These are phyloP conservation scores for Cinclus cinclus DNA, from an alignment of 2,113 vertebrate species.

Conservation along the genomic window DNA sequence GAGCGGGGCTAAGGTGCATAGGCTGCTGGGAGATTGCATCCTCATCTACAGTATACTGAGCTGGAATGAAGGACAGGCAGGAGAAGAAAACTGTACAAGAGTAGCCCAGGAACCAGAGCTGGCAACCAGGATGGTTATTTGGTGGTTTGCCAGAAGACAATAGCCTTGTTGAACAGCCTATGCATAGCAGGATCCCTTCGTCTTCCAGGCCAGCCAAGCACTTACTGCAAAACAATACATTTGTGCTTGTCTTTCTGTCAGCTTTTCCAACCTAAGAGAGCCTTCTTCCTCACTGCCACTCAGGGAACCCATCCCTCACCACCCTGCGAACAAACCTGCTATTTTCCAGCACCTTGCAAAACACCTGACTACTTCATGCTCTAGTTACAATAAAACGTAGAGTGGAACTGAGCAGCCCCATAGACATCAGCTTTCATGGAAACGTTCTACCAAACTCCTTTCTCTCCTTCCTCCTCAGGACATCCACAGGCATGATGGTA, in stretches of 20 bases:
- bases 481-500: neutral
- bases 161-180: neutral
- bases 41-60: conserved; percentile 10
- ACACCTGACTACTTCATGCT: neutral
- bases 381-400: neutral
- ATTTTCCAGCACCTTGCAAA: conserved; percentile 17
- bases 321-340: neutral
- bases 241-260: conserved; percentile 15
- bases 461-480: neutral
- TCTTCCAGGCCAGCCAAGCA: conserved; percentile 5
- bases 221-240: neutral
- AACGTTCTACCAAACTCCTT: neutral
- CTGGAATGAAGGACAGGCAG: neutral
- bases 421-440: neutral
- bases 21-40: neutral
- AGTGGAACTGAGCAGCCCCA: neutral
- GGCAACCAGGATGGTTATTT: neutral
- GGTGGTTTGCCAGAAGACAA: conserved; percentile 28
- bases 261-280: conserved; percentile 3
- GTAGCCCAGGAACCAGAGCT: neutral
- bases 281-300: neutral
- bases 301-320: neutral
- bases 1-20: neutral
- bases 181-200: neutral
- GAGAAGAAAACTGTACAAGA: neutral